Evolutionary conservation across 2,888 invertebrate species (phyloP).

Genomic region (Xestia xanthographa): DNA sequence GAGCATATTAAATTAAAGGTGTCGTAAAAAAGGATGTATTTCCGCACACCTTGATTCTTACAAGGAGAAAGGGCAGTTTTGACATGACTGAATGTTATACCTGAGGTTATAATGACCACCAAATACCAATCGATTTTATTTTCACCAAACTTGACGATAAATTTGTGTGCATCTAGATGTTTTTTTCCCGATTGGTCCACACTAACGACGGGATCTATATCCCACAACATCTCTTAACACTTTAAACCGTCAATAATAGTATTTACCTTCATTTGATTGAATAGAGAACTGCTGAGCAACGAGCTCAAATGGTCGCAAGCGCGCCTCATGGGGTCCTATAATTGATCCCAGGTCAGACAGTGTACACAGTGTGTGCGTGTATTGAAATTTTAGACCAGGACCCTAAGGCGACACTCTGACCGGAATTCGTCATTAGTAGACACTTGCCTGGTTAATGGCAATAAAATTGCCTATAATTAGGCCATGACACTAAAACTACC

Average conservation of each 20-base stretch:
- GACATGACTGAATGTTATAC: background rate
- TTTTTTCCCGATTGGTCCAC: background rate
- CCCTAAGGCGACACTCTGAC: background rate
- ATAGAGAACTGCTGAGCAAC: background rate
- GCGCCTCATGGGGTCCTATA: background rate
- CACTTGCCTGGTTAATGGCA: background rate
- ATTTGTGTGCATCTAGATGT: background rate
- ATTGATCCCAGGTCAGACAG: background rate
- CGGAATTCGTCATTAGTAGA: background rate
- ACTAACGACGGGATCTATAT: background rate
- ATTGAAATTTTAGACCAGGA: background rate
- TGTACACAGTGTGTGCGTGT: background rate
- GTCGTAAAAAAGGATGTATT: slow-evolving; percentile 29
- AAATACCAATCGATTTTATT: background rate
- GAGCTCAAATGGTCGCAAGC: background rate
- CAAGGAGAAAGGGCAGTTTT: background rate
- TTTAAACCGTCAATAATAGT: background rate
- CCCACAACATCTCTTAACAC: background rate
- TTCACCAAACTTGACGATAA: background rate
- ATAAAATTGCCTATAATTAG: background rate
- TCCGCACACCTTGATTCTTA: slow-evolving; percentile 13
- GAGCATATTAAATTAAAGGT: slow-evolving; percentile 3
- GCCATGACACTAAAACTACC: background rate
- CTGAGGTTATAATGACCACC: background rate
- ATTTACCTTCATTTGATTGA: background rate